Conservation (phyloP, 1,140 invertebrate species). For the Aphelinus atriplicis region DNA sequence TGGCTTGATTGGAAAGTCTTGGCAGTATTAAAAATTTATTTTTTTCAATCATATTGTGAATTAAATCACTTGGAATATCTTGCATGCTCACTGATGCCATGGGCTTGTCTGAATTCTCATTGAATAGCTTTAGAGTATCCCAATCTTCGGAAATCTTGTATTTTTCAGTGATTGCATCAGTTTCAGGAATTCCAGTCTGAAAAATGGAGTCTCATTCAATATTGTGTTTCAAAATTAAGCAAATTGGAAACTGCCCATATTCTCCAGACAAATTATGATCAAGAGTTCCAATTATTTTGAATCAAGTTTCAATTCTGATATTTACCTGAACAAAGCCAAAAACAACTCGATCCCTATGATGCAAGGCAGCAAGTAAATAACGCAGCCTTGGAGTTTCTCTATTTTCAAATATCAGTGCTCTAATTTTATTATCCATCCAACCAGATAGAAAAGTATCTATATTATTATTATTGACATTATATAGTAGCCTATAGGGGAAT, state of each 20-base stretch:
- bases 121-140: conserved; percentile 90
- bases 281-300: background rate
- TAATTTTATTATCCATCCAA: conserved; percentile 91
- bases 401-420: conserved; percentile 88
- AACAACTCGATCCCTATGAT: conserved; percentile 84
- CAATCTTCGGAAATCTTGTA: conserved; percentile 81
- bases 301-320: background rate
- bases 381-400: conserved; percentile 79
- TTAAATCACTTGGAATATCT: conserved; percentile 85
- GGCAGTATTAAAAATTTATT: conserved; percentile 92
- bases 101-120: conserved; percentile 84
- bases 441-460: conserved; percentile 83
- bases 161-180: conserved; percentile 70
- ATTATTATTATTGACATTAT: conserved; percentile 77
- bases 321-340: conserved; percentile 80
- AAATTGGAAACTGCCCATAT: no score
- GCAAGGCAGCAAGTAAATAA: conserved; percentile 89
- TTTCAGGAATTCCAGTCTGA: conserved; percentile 77
- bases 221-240: no score
- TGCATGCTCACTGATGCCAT: conserved; percentile 87
- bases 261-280: background rate
- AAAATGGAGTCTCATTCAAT: conserved; percentile 24
- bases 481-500: conserved; percentile 83
- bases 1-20: conserved; percentile 89
- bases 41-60: conserved; percentile 87